Evolutionary conservation across 2,113 vertebrate species (phyloP).

Genomic region (Cyanoderma ruficeps): DNA sequence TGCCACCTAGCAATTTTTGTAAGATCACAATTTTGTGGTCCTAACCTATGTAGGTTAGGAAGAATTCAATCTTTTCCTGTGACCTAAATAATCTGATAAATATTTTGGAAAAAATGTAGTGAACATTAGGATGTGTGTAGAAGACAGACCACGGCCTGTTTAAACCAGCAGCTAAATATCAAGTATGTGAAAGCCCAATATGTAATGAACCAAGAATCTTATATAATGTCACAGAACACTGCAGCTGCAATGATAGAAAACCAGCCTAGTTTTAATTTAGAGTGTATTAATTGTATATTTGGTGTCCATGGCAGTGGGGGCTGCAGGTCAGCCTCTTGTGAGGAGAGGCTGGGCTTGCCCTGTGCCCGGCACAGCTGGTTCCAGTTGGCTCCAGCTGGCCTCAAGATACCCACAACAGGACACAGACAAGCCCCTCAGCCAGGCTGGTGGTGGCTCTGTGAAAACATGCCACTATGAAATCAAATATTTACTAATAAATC

Average conservation of each 20-base stretch:
- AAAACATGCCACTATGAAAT: background rate
- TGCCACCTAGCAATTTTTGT: background rate
- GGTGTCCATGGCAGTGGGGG: no score
- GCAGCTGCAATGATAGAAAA: background rate
- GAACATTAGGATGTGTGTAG: background rate
- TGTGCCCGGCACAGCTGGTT: background rate
- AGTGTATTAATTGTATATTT: background rate
- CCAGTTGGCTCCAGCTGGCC: background rate
- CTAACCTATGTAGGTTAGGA: background rate
- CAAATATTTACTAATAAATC: background rate
- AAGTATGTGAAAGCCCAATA: background rate
- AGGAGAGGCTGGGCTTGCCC: background rate
- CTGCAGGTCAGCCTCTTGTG: no score
- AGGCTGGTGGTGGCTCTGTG: background rate
- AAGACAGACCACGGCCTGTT: background rate
- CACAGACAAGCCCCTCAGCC: background rate
- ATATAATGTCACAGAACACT: background rate
- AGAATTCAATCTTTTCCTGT: background rate
- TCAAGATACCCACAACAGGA: no score
- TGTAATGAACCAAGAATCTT: background rate
- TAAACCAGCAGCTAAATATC: background rate
- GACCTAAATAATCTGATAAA: background rate
- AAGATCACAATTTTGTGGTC: background rate
- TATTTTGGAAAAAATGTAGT: background rate
- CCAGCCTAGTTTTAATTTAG: background rate